A percentile compares a stretch with the other conserved stretches of the same genome.
These are phyloP conservation scores for Camponotus floridanus DNA, from an alignment of 1,140 invertebrate species.

Conservation along the genomic window DNA sequence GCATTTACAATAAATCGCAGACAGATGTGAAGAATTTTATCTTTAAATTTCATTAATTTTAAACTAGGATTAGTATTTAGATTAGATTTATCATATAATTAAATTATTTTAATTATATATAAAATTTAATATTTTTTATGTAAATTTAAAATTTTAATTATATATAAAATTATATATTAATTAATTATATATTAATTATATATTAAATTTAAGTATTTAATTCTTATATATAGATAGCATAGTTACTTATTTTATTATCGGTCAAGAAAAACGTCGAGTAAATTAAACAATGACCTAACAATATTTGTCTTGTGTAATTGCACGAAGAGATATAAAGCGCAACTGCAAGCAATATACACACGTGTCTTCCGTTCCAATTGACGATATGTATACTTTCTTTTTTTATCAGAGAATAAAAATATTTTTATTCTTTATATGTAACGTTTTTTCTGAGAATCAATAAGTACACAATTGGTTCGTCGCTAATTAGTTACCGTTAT, in stretches of 20 bases:
- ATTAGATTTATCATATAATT: no score
- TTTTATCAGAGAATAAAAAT: slow-evolving; percentile 1
- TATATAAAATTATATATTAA: no score
- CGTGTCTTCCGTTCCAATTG: background rate
- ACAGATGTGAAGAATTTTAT: background rate
- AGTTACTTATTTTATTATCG: background rate
- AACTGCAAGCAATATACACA: background rate
- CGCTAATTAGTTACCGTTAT: slow-evolving; percentile 58
- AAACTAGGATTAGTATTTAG: background rate
- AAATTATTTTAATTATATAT: background rate
- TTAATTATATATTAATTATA: no score
- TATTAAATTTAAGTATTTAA: background rate
- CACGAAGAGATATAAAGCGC: background rate
- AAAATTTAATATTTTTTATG: no score
- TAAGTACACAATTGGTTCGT: slow-evolving; percentile 8
- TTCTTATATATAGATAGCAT: background rate
- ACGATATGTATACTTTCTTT: background rate
- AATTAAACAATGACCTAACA: background rate
- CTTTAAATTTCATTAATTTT: no score
- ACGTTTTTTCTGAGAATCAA: slow-evolving; percentile 42
- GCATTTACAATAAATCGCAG: background rate
- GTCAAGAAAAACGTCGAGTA: background rate
- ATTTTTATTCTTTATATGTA: slow-evolving; percentile 11
- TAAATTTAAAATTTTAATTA: no score
- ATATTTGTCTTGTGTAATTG: background rate